Evolutionary conservation across 2,888 invertebrate genomes (phyloP), one percentile per base, ranked within the genome.

Genomic region (Pachydiplax longipennis): DNA sequence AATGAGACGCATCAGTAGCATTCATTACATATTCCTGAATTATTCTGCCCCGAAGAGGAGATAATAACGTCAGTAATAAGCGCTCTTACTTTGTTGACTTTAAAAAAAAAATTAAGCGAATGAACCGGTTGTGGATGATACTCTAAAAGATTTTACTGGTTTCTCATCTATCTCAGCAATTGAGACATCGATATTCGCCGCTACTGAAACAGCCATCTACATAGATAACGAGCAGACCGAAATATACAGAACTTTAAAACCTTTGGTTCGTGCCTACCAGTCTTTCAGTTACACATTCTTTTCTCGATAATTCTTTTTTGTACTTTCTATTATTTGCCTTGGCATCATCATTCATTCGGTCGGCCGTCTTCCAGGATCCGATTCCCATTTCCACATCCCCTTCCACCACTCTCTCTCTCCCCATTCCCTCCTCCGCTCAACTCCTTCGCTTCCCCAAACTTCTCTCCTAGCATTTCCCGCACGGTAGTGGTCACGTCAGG

Each of bases 401-500:
- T 65, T 37, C 35, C 58, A 13, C 35, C 37, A 22, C 83, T 44
- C 58, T 15, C 83, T 35, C 53, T 83, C 53, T 48, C 53, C 31
- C 53, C 83, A 35, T 58, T 61, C 35, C 83, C 83, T 53, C 8
- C 58, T 31, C 53, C 22, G 15, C 58, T 83, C 83, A 81, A 81
- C 81, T 48, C 48, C 48, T 25, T 13, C 40, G 37, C 81, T 53
- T 48, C 48, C 48, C 6, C 53, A 22, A 25, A 58, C 58, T 83
- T 82, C 83, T 58, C 87, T 22, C 53, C 31, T 53, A 48, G 35
- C 61, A 18, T 58, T 58, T 8, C 61, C 61, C 87, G 61, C 87
- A 87, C 87, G 58, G 87, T 87, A 87, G 87, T 87, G 87, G 61
- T 31, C 37, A 87, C 73, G 87, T 87, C 48, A 87, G 61, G 87